A percentile compares a stretch with the other conserved stretches of the same genome.
phyloP scores from a whole-genome alignment of 2,113 vertebrate species.

The Nerophis lumbriciformis region DNA sequence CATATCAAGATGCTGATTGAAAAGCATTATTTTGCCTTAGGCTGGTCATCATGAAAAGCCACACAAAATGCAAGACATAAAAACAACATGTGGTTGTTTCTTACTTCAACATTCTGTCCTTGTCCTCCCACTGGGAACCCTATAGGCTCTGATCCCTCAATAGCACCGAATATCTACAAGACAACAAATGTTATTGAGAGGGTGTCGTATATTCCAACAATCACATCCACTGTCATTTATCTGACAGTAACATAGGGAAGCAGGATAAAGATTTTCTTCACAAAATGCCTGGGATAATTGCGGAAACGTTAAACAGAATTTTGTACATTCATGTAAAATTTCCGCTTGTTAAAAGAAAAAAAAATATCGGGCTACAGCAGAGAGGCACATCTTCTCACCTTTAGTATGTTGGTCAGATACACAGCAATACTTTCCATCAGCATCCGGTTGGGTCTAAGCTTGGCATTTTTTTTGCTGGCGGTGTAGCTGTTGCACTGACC shows the following conservation, averaged over 20 bases:
- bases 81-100: slow-evolving; percentile 27
- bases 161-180: slow-evolving; percentile 85
- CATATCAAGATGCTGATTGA: too few relatives aligned
- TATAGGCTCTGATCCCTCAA: slow-evolving; percentile 80
- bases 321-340: too few relatives aligned
- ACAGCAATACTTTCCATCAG: slow-evolving; percentile 77
- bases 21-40: too few relatives aligned
- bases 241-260: too few relatives aligned
- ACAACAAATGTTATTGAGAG: slow-evolving; percentile 4
- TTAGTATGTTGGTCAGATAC: slow-evolving; percentile 88
- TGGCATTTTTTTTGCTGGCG: slow-evolving; percentile 77
- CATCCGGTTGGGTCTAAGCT: slow-evolving; percentile 78
- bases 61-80: neutral
- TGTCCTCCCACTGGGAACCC: slow-evolving; percentile 87
- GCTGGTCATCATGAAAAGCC: too few relatives aligned
- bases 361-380: too few relatives aligned
- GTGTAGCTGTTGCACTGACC: slow-evolving; percentile 88
- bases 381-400: slow-evolving; percentile 65
- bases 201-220: too few relatives aligned
- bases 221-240: too few relatives aligned
- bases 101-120: slow-evolving; percentile 75
- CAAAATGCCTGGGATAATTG: too few relatives aligned
- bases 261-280: too few relatives aligned
- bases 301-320: too few relatives aligned
- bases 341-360: too few relatives aligned